Base-by-base conservation (phyloP, 2,797 vertebrate genomes). In the Hypotaenidia okinawae region DNA sequence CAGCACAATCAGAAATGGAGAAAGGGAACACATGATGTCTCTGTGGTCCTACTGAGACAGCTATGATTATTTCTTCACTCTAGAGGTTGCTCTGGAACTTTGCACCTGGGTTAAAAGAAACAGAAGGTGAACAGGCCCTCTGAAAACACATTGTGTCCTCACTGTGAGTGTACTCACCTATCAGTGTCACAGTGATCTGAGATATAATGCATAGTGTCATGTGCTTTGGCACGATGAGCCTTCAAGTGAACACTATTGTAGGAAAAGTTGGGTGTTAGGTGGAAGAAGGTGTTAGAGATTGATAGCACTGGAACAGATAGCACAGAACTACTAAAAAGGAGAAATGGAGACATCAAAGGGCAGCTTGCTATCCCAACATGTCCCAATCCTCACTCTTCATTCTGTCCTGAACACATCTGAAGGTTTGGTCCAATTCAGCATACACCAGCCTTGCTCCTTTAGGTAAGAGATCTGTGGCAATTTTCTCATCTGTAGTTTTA, bases 291-390 rank as follows among this genome's bases (percentile, higher is more conserved):
- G 47, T 3, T 76, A 67, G 75, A 76, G 18, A 24, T 19, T 11
- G 17, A 17, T 62, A 76, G 5, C 1, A 3, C 27, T 79, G 77
- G 51, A 68, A 25, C 15, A 77, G 35, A 25, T 27, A 63, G 8
- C 16, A 5, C 17, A 45, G 32, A 72, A n/a, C 1, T 1, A 39
- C 7, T 0, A 1, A 78, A 62, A 41, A 81, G 51, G 54, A 59
- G 66, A 84, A 91, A 33, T 8, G 45, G 8, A n/a, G 32, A 16
- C 28, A 33, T 30, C 9, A 22, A 3, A 69, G 35, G 47, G 23
- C 66, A 77, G 10, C 25, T 32, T 85, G 27, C 67, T 69, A 45
- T 54, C 51, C 52, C 37, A 91, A 16, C 9, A 15, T 16, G 3
- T 2, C 37, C 10, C 27, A 49, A 4, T n/a, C 41, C 39, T 30